Conservation (phyloP, 2,797 vertebrate species). For the Melanogrammus aeglefinus region DNA sequence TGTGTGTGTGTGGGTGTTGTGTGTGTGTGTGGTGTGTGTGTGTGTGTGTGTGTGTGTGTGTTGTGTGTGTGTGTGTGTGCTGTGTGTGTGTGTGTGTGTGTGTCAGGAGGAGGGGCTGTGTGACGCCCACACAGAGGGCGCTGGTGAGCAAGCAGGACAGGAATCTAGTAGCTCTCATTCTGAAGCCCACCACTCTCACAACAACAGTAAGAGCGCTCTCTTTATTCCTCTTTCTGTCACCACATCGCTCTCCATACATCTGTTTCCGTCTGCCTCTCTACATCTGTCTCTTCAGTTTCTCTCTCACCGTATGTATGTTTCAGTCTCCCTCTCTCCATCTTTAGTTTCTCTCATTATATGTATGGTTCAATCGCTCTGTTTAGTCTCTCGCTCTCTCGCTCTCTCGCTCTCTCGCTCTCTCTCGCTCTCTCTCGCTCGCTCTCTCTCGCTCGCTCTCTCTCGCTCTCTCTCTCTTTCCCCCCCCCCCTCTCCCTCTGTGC, state of each 20-base stretch:
- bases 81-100: conserved; percentile 26
- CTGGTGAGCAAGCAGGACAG: conserved; percentile 25
- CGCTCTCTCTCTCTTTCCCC: neutral
- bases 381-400: neutral
- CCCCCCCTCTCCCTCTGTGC: no score
- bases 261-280: neutral
- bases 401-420: no score
- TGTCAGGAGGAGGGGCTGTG: conserved; percentile 59
- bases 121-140: conserved; percentile 58
- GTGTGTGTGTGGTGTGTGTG: no score
- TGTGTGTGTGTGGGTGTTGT: conserved; percentile 22
- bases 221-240: neutral
- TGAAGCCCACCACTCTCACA: conserved; percentile 54
- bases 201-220: conserved; percentile 72
- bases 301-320: conserved; percentile 5
- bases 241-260: conserved; percentile 11
- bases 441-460: neutral
- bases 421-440: neutral
- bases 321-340: neutral
- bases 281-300: conserved; percentile 23
- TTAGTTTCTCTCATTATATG: neutral
- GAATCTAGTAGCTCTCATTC: conserved; percentile 51
- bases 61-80: conserved; percentile 22
- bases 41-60: conserved; percentile 22
- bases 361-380: no score